Evolutionary conservation across 1,140 invertebrate genomes (phyloP).

Genomic region (Pachyrhynchus sulphureomaculatus): DNA sequence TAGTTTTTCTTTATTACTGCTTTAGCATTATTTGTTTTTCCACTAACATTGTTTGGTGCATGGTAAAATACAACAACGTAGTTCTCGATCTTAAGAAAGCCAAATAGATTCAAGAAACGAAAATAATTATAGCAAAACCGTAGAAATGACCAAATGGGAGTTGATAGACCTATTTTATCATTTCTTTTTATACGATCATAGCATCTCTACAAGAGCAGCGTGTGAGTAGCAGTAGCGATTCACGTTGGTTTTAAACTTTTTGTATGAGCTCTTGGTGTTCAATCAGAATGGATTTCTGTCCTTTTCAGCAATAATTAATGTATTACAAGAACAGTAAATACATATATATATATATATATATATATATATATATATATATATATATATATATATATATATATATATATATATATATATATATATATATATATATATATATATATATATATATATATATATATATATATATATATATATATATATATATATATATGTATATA

Average conservation of each 20-base stretch:
- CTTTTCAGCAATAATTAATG: no score
- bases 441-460: not conserved
- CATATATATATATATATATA: not conserved
- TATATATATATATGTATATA: not conserved
- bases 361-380: constrained; percentile 4
- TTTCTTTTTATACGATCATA: no score
- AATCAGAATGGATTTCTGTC: no score
- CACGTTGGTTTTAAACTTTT: no score
- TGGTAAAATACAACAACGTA: not conserved
- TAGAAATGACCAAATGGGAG: no score
- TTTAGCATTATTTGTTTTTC: constrained; percentile 18
- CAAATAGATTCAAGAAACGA: no score
- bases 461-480: constrained; percentile 3
- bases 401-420: constrained; percentile 3
- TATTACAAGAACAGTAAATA: not conserved
- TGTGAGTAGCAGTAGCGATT: no score
- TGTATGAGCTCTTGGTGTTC: no score
- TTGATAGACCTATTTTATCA: no score
- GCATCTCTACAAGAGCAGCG: no score
- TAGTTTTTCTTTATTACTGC: constrained; percentile 20
- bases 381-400: constrained; percentile 3
- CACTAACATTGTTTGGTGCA: constrained; percentile 9
- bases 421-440: not conserved
- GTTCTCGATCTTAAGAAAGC: no score
- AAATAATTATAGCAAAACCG: no score